phyloP scores from a whole-genome alignment of 2,797 vertebrate species.

The Sylvia borin region DNA sequence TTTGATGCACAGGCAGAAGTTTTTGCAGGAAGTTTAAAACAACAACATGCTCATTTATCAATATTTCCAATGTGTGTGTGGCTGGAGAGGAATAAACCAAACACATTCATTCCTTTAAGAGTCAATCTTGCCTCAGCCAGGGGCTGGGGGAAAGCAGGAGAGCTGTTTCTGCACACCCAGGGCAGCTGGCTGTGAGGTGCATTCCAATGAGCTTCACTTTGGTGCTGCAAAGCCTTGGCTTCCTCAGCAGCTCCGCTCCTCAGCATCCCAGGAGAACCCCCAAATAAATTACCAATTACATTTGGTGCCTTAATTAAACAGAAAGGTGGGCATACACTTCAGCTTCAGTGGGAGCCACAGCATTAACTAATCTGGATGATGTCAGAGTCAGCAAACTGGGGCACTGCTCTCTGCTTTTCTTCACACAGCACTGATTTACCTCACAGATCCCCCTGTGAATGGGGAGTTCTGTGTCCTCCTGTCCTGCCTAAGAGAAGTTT shows the following conservation, averaged over 20 bases:
- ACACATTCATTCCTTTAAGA: conserved; percentile 18
- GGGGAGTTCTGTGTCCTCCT: not conserved
- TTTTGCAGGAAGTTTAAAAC: not conserved
- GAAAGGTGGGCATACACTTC: conserved; percentile 57
- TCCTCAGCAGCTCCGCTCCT: conserved; percentile 40
- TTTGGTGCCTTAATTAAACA: conserved; percentile 47
- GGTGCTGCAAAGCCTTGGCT: conserved; percentile 29
- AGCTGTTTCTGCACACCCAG: not conserved
- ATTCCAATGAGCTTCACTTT: conserved; percentile 35
- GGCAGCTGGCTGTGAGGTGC: not conserved
- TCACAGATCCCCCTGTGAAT: not conserved
- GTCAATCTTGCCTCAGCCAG: conserved; percentile 53
- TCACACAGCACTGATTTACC: not conserved
- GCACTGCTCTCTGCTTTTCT: not conserved
- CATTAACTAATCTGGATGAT: conserved; percentile 57
- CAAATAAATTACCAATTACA: conserved; percentile 55
- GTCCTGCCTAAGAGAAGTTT: not conserved
- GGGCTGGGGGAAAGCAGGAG: not conserved
- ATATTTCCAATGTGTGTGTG: not conserved
- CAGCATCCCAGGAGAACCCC: conserved; percentile 42
- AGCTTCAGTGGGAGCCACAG: conserved; percentile 32
- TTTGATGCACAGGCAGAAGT: not conserved
- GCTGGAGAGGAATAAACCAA: conserved; percentile 36
- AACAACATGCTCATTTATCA: not conserved
- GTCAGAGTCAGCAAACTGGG: not conserved